phyloP scores from a whole-genome alignment of 2,888 invertebrate species.

The Anaspis maculata region DNA sequence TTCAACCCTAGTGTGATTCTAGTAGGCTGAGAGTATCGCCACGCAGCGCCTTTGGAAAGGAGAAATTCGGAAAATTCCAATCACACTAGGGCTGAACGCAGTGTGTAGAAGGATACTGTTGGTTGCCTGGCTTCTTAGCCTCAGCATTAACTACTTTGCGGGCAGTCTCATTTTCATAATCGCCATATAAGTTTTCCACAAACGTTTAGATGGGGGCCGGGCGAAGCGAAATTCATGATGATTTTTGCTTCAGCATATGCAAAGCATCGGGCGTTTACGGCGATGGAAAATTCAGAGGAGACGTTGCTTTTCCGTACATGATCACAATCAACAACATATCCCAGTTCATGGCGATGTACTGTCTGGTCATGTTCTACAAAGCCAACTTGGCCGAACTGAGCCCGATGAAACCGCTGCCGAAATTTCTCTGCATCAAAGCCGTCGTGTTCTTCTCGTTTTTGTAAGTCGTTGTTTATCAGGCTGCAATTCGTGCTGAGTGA shows the following conservation, averaged over 20 bases:
- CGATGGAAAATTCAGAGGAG: constrained; percentile 81
- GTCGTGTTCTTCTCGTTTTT: constrained; percentile 98
- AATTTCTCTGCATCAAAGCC: constrained; percentile 94
- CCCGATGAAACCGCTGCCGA: constrained; percentile 90
- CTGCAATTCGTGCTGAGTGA: background rate
- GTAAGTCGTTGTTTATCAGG: constrained; percentile 53
- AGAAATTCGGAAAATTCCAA: too few relatives aligned
- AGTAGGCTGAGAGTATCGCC: too few relatives aligned
- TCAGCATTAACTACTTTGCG: too few relatives aligned
- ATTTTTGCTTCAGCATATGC: constrained; percentile 72
- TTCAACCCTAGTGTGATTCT: too few relatives aligned
- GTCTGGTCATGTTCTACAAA: constrained; percentile 85
- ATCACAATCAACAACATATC: constrained; percentile 82
- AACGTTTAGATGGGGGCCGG: too few relatives aligned
- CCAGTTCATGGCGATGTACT: constrained; percentile 95
- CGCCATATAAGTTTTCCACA: too few relatives aligned
- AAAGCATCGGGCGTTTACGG: constrained; percentile 79
- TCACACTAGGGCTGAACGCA: too few relatives aligned
- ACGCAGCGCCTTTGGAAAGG: too few relatives aligned
- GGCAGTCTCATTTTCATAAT: too few relatives aligned
- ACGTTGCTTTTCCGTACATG: constrained; percentile 84
- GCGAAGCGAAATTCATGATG: too few relatives aligned
- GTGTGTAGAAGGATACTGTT: too few relatives aligned
- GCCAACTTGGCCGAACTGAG: constrained; percentile 79
- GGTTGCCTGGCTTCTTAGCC: too few relatives aligned